These are phyloP conservation scores for Falco novaeseelandiae DNA, from an alignment of 2,797 vertebrate genomes.

Conservation along the genomic window DNA sequence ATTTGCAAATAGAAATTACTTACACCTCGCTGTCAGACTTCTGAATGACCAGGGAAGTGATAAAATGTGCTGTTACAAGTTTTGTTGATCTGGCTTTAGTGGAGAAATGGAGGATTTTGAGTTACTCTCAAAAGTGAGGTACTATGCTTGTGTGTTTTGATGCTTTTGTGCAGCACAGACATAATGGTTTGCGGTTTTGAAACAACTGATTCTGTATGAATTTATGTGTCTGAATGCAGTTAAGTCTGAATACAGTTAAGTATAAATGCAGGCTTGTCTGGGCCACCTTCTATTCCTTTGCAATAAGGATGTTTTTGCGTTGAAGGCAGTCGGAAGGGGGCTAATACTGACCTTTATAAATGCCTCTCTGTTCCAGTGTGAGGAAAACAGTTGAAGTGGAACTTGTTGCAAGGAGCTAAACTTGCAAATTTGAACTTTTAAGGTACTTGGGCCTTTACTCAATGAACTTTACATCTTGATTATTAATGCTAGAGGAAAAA, in stretches of 20 bases:
- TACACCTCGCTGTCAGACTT: rapidly evolving
- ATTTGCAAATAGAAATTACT: not conserved
- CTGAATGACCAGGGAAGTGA: not conserved
- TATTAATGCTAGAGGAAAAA: not conserved
- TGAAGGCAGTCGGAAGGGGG: not conserved
- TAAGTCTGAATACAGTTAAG: not conserved
- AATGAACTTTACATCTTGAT: not conserved
- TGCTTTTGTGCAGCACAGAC: not conserved
- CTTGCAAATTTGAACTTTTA: not conserved
- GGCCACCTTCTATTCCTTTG: not conserved
- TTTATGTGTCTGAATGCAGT: not conserved
- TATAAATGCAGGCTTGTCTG: not conserved
- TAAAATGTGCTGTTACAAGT: not conserved
- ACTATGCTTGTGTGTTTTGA: not conserved
- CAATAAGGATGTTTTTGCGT: not conserved
- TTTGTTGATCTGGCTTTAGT: not conserved
- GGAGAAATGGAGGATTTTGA: not conserved
- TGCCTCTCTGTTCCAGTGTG: not conserved
- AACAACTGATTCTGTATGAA: not conserved
- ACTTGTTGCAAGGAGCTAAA: not conserved
- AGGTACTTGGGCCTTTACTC: not conserved
- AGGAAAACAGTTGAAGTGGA: not conserved
- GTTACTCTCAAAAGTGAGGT: not conserved
- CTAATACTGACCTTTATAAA: not conserved
- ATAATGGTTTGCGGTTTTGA: not conserved